Percentiles rank a stretch among this genome's conserved stretches.
Conservation (phyloP, 2,113 vertebrate genomes). For the Camelus dromedarius region DNA sequence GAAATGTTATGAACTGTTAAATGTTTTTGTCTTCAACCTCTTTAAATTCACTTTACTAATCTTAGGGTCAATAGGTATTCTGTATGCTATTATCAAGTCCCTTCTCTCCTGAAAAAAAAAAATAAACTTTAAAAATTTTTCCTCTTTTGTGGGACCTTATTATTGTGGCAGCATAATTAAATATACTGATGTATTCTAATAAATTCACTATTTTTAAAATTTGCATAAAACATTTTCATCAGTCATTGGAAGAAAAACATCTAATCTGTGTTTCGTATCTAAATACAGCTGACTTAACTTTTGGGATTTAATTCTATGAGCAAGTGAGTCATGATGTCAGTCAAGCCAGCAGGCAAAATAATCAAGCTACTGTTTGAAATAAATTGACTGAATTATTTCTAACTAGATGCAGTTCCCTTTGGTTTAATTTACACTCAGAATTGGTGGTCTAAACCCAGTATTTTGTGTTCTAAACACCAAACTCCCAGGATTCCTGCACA, state of each 20-base stretch:
- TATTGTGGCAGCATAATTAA: conserved; percentile 18
- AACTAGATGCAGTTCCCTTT: not conserved
- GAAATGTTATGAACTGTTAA: conserved; percentile 90
- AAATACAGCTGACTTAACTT: not conserved
- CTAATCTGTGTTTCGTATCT: not conserved
- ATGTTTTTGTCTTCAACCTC: not conserved
- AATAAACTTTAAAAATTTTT: not conserved
- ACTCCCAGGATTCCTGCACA: not conserved
- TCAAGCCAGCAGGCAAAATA: not conserved
- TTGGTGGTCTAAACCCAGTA: not conserved
- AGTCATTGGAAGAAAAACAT: not conserved
- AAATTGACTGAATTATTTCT: not conserved
- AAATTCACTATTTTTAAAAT: conserved; percentile 39
- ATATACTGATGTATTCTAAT: conserved; percentile 24
- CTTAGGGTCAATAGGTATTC: not conserved
- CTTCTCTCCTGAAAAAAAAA: not conserved
- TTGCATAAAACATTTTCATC: not conserved
- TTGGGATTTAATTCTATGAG: conserved; percentile 31
- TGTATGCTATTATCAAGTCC: not conserved
- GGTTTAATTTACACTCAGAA: not conserved
- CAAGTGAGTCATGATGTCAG: not conserved
- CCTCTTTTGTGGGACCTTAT: not conserved
- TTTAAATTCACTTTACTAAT: conserved; percentile 4
- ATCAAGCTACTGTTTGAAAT: not conserved
- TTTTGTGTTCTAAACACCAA: not conserved